phyloP scores from a whole-genome alignment of 2,797 vertebrate species.

The Acipenser ruthenus region DNA sequence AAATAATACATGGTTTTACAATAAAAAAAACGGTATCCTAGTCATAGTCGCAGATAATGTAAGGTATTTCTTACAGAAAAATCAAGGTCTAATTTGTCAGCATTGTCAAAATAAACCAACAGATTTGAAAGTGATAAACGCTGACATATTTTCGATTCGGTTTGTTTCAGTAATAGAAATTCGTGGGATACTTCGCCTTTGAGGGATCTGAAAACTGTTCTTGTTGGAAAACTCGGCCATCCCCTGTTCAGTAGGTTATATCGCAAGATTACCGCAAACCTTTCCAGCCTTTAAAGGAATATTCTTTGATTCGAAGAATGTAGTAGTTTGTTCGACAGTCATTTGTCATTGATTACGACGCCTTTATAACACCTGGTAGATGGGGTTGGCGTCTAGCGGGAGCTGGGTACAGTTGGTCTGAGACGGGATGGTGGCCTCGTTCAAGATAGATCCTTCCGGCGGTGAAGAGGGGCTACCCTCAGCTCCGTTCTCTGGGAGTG shows the following conservation, averaged over 20 bases:
- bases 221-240: constrained; percentile 35
- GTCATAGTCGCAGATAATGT: no score
- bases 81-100: no score
- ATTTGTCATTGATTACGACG: constrained; percentile 12
- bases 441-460: constrained; percentile 43
- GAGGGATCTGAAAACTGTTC: constrained; percentile 43
- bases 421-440: constrained; percentile 49
- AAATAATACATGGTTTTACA: no score
- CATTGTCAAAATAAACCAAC: no score
- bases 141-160: no score
- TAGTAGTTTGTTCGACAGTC: constrained; percentile 20
- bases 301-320: constrained; percentile 20
- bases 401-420: constrained; percentile 45
- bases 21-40: no score
- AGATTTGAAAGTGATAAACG: no score
- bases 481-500: constrained; percentile 45
- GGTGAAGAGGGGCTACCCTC: constrained; percentile 62
- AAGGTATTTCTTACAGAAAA: no score
- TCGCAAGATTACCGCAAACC: not conserved
- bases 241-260: constrained; percentile 13
- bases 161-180: no score
- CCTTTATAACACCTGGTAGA: constrained; percentile 84
- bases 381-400: constrained; percentile 58
- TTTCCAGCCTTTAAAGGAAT: constrained; percentile 36
- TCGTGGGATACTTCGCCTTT: constrained; percentile 15